Percentiles rank a stretch among this genome's conserved stretches.
Conservation (phyloP, 2,113 vertebrate species). For the Trachemys scripta region DNA sequence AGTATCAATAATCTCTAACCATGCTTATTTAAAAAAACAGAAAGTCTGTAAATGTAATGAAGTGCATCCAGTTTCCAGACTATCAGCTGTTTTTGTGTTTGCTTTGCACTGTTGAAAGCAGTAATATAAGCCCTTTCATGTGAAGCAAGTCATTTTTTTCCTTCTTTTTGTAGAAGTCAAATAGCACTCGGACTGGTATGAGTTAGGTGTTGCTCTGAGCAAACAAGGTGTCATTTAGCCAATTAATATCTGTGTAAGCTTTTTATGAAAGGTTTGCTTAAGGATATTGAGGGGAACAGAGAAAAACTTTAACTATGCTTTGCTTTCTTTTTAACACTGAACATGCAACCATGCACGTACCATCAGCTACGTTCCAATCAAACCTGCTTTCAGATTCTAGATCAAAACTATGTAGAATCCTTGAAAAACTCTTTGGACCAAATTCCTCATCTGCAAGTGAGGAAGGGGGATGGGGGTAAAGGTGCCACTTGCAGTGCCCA, state of each 20-base stretch:
- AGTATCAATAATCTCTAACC: constrained; percentile 31
- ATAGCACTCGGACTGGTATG: constrained; percentile 32
- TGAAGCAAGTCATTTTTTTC: constrained; percentile 25
- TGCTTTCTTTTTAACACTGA: not conserved
- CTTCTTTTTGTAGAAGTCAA: constrained; percentile 49
- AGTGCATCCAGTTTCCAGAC: not conserved
- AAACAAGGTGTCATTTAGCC: constrained; percentile 58
- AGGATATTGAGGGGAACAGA: not conserved
- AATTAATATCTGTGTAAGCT: constrained; percentile 16
- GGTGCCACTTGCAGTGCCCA: not conserved
- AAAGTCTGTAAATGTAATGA: constrained; percentile 24
- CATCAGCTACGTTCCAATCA: not conserved
- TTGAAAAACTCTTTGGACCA: not conserved
- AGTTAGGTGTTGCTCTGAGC: constrained; percentile 31
- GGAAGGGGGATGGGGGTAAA: not conserved
- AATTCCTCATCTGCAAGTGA: not conserved
- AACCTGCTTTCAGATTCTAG: not conserved
- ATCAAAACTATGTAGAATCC: not conserved
- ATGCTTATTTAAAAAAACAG: not conserved
- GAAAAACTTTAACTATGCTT: not conserved
- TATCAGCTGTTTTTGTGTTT: constrained; percentile 55
- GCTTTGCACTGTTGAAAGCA: constrained; percentile 68
- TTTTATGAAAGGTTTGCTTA: constrained; percentile 21
- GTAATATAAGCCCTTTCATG: constrained; percentile 38
- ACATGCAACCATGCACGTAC: not conserved